A percentile compares a stretch with the other conserved stretches of the same genome.
phyloP scores from a whole-genome alignment of 2,113 vertebrate genomes.

The Polypterus senegalus region DNA sequence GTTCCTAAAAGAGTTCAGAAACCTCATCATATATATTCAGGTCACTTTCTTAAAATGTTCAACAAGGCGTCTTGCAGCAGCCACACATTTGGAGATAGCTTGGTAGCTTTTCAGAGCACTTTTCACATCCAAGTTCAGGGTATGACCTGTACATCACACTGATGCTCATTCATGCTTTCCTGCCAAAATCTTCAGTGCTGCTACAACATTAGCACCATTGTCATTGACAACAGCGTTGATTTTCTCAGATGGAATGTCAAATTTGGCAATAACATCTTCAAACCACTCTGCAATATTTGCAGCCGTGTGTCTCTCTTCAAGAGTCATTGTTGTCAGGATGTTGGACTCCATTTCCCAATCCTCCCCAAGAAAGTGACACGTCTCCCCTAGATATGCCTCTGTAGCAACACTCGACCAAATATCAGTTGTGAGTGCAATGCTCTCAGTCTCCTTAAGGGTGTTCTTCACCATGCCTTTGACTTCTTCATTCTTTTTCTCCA shows the following conservation, averaged over 20 bases:
- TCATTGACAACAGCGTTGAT: slow-evolving; percentile 11
- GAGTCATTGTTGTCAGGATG: slow-evolving; percentile 16
- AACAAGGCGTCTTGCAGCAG: slow-evolving; percentile 4
- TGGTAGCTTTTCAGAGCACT: slow-evolving; percentile 11
- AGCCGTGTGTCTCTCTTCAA: slow-evolving; percentile 21
- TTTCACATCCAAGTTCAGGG: slow-evolving; percentile 12
- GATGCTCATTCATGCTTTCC: slow-evolving; percentile 12
- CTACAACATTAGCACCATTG: slow-evolving; percentile 14
- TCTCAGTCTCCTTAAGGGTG: too few species aligned
- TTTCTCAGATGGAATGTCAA: slow-evolving; percentile 10
- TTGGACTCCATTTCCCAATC: slow-evolving; percentile 20
- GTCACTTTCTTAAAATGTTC: slow-evolving; percentile 15
- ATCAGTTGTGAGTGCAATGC: slow-evolving; percentile 2
- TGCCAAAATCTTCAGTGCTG: slow-evolving; percentile 10
- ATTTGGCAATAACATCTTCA: slow-evolving; percentile 12
- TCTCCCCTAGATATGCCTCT: slow-evolving; percentile 19
- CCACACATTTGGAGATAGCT: too few species aligned
- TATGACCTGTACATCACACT: slow-evolving; percentile 19
- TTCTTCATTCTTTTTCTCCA: too few species aligned
- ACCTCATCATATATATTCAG: background rate
- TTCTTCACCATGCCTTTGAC: too few species aligned
- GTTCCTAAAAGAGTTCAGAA: too few species aligned
- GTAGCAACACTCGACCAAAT: slow-evolving; percentile 13
- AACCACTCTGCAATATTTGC: slow-evolving; percentile 17
- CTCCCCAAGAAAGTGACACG: slow-evolving; percentile 18